Evolutionary conservation across 2,797 vertebrate species (phyloP).

Genomic region (Sphaeramia orbicularis): DNA sequence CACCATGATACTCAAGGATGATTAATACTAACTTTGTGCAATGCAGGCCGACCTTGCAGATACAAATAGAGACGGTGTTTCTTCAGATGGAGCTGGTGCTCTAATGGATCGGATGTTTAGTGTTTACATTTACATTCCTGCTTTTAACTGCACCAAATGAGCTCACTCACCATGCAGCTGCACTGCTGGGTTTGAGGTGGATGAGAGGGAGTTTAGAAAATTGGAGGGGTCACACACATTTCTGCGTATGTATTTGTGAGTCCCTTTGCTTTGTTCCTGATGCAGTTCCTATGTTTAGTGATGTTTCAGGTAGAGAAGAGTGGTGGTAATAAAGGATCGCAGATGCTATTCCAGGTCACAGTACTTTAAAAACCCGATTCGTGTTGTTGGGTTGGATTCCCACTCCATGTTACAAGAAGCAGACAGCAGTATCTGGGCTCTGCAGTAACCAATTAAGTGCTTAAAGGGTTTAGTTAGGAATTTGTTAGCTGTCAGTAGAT

Average conservation of each 20-base stretch:
- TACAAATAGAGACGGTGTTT: constrained; percentile 43
- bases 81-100: constrained; percentile 45
- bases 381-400: constrained; percentile 39
- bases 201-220: constrained; percentile 23
- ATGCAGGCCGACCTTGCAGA: constrained; percentile 31
- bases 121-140: constrained; percentile 74
- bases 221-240: constrained; percentile 7
- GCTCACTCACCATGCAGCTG: constrained; percentile 67
- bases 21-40: constrained; percentile 17
- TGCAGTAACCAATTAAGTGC: constrained; percentile 75
- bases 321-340: constrained; percentile 19
- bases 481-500: constrained; percentile 80
- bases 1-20: constrained; percentile 22
- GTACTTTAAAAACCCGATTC: constrained; percentile 30
- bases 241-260: constrained; percentile 11
- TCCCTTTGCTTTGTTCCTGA: constrained; percentile 10
- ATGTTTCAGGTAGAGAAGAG: constrained; percentile 8
- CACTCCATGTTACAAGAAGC: constrained; percentile 49
- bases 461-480: constrained; percentile 79
- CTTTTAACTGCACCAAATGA: constrained; percentile 60
- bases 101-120: constrained; percentile 74
- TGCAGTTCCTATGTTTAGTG: background rate
- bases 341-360: constrained; percentile 40
- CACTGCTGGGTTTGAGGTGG: constrained; percentile 37
- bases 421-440: constrained; percentile 61